Base-by-base conservation (phyloP, 2,113 vertebrate genomes). In the Herpetotheres cachinnans region DNA sequence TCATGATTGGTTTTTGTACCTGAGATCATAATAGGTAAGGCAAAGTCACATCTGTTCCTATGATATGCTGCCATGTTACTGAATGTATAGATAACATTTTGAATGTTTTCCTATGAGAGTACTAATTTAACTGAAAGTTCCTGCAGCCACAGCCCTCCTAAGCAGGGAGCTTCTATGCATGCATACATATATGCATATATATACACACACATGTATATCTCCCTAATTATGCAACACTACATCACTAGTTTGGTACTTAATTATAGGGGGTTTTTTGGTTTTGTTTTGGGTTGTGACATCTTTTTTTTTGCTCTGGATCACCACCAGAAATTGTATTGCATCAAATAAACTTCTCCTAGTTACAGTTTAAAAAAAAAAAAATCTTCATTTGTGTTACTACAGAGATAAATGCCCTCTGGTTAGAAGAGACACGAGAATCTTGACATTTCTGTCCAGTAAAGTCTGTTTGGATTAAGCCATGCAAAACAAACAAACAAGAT, bases 1-100 rank as follows among this genome's bases (percentile, higher is more conserved):
- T 96, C 74, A 66, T 13, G 38, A 81, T 58, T 93, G 80, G 89
- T 84, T 96, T 83, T 95, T 89, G 81, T 92, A 66, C 42, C 49
- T 17, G 62, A 92, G 80, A 73, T 78, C 59, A 26, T 91, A 86
- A 44, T 25, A 88, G 70, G 36, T 79, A 74, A 94, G 40, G 78
- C 40, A 55, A 71, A 91, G 62, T 24, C 5, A 2, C 70, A 65
- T 63, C 81, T 79, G 40, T 55, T 93, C 56, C 44, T 72, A 5
- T 40, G 49, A 56, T 72, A 40, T 16, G 34, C 65, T 90, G 58
- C 36, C 40, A 18, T 58, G 40, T 38, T 79, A 62, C 17, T 90
- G 46, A 72, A 83, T 42, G 7, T 9, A 42, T 5, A 87, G 61
- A 21, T 71, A 54, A 54, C 2, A 58, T 62, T 89, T 38, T 77